Base-by-base conservation (phyloP, 2,113 vertebrate species). In the Sapajus apella region DNA sequence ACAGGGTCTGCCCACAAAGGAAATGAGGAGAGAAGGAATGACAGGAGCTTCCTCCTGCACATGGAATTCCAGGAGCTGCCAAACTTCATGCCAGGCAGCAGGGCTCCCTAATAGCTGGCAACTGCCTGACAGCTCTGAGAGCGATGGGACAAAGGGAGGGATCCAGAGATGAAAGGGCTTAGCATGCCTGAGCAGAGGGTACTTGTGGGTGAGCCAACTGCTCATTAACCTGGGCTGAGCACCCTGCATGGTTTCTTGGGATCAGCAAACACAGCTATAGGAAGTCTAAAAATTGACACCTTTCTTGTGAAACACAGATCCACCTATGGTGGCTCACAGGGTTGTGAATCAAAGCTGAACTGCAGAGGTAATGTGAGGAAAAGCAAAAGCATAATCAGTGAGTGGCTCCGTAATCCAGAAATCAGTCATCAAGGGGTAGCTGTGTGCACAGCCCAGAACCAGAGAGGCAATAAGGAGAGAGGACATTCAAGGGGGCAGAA, bases 171-270 rank as follows among this genome's bases (percentile, higher is more conserved):
- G 64, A 97, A 97, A 83, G 21, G 27, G 12, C 13, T 43, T n/a
- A 32, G 55, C n/a, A 80, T 45, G 86, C 95, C 87, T 55, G 86
- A 94, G 0, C 3, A 97, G 87, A 84, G 73, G 52, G 91, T 50
- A 17, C 40, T 55, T 95, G 96, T 95, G 92, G 76, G 88, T 66
- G 10, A 83, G 82, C 89, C 82, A 73, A 37, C 32, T 96, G 88
- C 70, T 95, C 90, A 47, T 97, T 97, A 97, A 97, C 97, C 90
- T 91, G 80, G 95, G 66, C 32, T 94, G 84, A 98, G 95, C 76
- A 76, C 61, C 11, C 64, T 64, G 9, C 2, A 18, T 77, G 58
- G 23, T 47, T 85, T 73, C 52, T 80, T 61, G 27, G 4, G 17
- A 88, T 84, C 79, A 85, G 80, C 72, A 92, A 85, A 85, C 30